Base-by-base conservation (phyloP, 2,797 vertebrate species). In the Pteropus rufus region DNA sequence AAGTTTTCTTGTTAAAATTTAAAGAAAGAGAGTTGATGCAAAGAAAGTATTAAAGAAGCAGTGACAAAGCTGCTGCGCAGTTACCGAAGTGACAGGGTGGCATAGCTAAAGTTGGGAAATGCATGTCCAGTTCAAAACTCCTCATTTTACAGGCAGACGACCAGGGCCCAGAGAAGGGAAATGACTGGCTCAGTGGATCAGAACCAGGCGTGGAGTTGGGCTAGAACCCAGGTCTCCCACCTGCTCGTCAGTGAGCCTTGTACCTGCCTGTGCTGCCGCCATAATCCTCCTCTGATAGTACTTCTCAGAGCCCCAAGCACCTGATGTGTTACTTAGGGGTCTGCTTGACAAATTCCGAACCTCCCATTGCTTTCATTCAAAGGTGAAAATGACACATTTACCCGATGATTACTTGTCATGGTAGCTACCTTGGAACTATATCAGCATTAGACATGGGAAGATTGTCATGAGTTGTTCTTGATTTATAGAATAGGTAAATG, bases 321-420 rank as follows among this genome's bases (percentile, higher is more conserved):
- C 72, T 26, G 89, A 65, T 85, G 79, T 87, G 46, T 89, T 92
- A 73, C 77, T 96, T 95, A 94, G 26, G 18, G 89, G 24, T 79
- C 46, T 91, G 70, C 49, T 82, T 70, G 65, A 93, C 73, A 89
- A 94, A 89, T 84, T 70, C 46, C 67, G 91, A 67, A 31, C 54
- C 54, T 89, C 83, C 41, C 84, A 36, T 87, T 69, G 65, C 64
- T 94, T 83, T 49, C 49, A 94, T 89, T 96, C 76, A 91, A 89
- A 75, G 70, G 87, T 87, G 72, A 93, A 96, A 97, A 88, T 77
- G 96, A 88, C 73, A 23, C 58, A 75, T 96, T 92, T 79, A 56
- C 77, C 29, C 93, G 39, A 41, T 62, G 52, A 85, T 91, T 70
- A 19, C 70, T 87, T 93, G 60, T 93, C 92, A 94, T 18, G 62